Conservation (phyloP, 2,888 invertebrate genomes). For the Scaeva pyrastri region DNA sequence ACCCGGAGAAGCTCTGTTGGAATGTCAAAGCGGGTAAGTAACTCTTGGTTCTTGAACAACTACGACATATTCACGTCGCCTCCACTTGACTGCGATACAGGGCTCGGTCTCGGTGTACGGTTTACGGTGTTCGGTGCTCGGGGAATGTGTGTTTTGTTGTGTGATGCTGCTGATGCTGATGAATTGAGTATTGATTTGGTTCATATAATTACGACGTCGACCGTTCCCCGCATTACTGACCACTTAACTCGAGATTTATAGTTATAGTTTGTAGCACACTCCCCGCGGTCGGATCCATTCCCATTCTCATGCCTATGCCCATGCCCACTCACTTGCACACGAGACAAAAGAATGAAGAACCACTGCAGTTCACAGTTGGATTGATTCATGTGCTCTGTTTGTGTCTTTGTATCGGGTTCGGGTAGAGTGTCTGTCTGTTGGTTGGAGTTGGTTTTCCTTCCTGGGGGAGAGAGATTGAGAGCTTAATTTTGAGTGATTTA, state of each 20-base stretch:
- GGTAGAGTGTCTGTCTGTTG: constrained; percentile 12
- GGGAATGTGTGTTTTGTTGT: constrained; percentile 13
- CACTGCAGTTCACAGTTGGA: constrained; percentile 37
- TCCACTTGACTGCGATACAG: constrained; percentile 1
- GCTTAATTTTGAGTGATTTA: constrained; percentile 10
- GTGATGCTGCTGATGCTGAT: constrained; percentile 42
- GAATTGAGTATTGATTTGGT: constrained; percentile 71
- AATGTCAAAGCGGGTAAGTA: constrained; percentile 75
- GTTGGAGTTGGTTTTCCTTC: neutral
- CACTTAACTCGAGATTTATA: constrained; percentile 62
- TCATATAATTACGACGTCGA: constrained; percentile 58
- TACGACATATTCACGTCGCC: constrained; percentile 39
- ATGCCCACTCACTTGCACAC: neutral
- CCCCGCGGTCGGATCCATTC: neutral
- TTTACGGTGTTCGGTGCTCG: neutral
- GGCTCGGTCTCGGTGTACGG: neutral
- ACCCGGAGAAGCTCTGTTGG: constrained; percentile 51
- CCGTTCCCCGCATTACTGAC: constrained; percentile 59
- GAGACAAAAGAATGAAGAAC: constrained; percentile 25
- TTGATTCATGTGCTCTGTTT: constrained; percentile 42
- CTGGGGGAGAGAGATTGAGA: neutral
- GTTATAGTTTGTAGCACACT: constrained; percentile 16
- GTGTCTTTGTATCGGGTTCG: neutral
- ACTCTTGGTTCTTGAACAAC: constrained; percentile 6
- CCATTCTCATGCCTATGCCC: neutral